Base-by-base conservation (phyloP, 2,888 invertebrate species). In the Mythimna vitellina region DNA sequence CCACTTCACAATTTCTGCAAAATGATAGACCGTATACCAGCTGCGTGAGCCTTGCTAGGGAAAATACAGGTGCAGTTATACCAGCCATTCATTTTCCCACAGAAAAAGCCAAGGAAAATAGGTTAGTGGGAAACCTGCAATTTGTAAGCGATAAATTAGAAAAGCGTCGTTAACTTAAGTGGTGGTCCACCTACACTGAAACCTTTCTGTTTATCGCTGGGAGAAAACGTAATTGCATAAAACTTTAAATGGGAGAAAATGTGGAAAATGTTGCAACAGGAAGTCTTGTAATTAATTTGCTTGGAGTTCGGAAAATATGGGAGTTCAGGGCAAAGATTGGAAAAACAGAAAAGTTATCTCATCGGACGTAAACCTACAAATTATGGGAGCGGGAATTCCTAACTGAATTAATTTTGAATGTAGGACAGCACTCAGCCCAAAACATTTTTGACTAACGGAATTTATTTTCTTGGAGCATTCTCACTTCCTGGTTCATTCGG, bases 331-430 rank as follows among this genome's bases (percentile, higher is more conserved):
- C 38, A 68, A 73, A 46, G 69, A 73, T 75, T 72, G 64, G 73
- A 61, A 76, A 78, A 86, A 70, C 78, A 73, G 70, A 83, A 85
- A 87, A 87, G 76, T 83, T 87, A 82, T 80, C 73, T 82, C 66
- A 66, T 80, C 75, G 57, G 61, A 73, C 38, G 64, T 65, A 62
- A 75, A 67, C 78, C 79, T 66, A 80, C 77, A 74, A 78, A 84
- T 78, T 75, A 73, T 66, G 62, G 58, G 63, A 76, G 70, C 60
- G 71, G 69, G 78, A 82, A 82, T 79, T 83, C 73, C 49, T 57
- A 80, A 83, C 69, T 75, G 79, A 84, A 87, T 87, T 83, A 82
- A 84, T 87, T 84, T 78, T 70, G 63, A 82, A 89, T 85, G 80
- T 83, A 65, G 84, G 78, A 74, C 82, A 72, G 64, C 74, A 78